Evolutionary conservation across 2,797 vertebrate species (phyloP).

Genomic region (Neoniphon sammara): DNA sequence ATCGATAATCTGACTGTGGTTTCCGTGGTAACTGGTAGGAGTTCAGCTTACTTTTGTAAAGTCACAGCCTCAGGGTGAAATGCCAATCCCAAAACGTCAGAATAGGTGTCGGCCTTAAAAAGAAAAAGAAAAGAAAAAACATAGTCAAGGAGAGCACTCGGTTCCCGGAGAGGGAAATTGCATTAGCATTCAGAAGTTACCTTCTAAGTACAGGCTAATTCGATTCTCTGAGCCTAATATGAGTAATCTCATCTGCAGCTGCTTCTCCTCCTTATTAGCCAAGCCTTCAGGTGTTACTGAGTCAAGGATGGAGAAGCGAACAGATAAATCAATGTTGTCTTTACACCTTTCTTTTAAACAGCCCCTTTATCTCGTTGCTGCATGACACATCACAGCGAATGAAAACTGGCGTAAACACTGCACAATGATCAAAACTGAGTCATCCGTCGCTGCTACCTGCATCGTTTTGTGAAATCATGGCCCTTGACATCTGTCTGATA

Average conservation of each 20-base stretch:
- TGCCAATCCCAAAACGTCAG: no score
- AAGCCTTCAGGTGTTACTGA: constrained; percentile 44
- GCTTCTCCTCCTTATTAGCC: constrained; percentile 34
- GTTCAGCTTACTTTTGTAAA: no score
- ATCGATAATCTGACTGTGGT: neutral
- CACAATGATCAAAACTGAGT: neutral
- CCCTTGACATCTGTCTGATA: no score
- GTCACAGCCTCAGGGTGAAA: neutral
- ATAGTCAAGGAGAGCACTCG: constrained; percentile 9
- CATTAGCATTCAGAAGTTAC: constrained; percentile 42
- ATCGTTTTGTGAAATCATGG: no score
- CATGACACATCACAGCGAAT: neutral
- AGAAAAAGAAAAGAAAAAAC: no score
- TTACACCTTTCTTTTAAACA: constrained; percentile 9
- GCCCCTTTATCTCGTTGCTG: constrained; percentile 5
- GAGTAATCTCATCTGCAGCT: constrained; percentile 46
- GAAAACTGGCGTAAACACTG: neutral
- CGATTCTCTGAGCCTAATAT: constrained; percentile 37
- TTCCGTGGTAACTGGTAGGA: neutral
- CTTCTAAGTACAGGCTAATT: constrained; percentile 54
- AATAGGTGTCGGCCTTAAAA: no score
- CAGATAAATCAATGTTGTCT: neutral
- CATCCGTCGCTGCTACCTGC: no score
- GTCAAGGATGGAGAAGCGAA: constrained; percentile 12
- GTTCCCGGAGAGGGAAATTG: constrained; percentile 29